These are phyloP conservation scores for Sorex maritimensis DNA, from an alignment of 2,797 vertebrate species.

Conservation along the genomic window DNA sequence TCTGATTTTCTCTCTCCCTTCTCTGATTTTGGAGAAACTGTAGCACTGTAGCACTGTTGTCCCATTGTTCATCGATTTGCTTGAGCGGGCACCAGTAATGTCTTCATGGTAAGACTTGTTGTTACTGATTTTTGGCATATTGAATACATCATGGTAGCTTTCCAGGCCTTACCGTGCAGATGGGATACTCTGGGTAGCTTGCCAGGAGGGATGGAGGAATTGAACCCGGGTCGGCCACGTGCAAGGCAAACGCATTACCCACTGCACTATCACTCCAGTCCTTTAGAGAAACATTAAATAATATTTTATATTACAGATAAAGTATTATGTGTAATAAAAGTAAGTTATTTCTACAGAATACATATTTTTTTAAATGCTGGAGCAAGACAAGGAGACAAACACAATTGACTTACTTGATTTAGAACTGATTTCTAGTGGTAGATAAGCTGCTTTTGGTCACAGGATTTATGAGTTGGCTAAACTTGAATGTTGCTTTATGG, in stretches of 20 bases:
- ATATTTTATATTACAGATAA: neutral
- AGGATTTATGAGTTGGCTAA: neutral
- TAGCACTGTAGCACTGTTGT: too few relatives aligned
- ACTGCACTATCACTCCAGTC: too few relatives aligned
- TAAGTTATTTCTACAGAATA: neutral
- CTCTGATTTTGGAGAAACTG: neutral
- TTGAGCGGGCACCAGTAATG: too few relatives aligned
- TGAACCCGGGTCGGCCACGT: too few relatives aligned
- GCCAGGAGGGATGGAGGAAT: too few relatives aligned
- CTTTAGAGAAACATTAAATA: neutral
- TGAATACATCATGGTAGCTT: too few relatives aligned
- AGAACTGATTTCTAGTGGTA: slow-evolving; percentile 41
- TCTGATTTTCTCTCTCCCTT: neutral
- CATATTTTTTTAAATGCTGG: slow-evolving; percentile 36
- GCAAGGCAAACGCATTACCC: too few relatives aligned
- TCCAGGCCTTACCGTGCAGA: too few relatives aligned
- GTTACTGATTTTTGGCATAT: too few relatives aligned
- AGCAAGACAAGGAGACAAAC: slow-evolving; percentile 31
- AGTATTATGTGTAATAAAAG: slow-evolving; percentile 34
- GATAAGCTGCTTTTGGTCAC: neutral
- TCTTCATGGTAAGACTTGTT: too few relatives aligned
- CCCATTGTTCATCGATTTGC: too few relatives aligned
- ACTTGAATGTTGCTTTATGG: neutral
- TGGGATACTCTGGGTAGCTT: too few relatives aligned
- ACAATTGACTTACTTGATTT: slow-evolving; percentile 57